Conservation (phyloP, 1,140 invertebrate genomes). For the Lethrus apterus region DNA sequence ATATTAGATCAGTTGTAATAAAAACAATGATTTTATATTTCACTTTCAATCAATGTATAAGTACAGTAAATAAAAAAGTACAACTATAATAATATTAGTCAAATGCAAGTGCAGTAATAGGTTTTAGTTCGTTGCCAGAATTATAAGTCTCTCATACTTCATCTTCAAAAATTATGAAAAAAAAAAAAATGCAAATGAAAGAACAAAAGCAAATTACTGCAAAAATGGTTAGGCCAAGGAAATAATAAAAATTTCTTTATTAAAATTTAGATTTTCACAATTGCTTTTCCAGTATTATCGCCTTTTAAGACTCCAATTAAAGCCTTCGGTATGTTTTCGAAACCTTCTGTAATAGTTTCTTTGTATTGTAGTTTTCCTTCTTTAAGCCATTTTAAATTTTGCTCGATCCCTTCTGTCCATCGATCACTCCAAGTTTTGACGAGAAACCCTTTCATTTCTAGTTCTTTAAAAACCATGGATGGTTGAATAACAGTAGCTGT, state of each 20-base stretch:
- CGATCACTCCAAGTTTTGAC: conserved; percentile 45
- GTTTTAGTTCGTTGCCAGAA: no score
- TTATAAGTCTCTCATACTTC: no score
- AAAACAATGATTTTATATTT: no score
- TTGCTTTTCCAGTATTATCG: conserved; percentile 55
- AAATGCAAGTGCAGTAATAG: no score
- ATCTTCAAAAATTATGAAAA: no score
- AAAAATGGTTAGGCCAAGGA: no score
- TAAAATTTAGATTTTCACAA: conserved; percentile 38
- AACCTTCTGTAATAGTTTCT: conserved; percentile 54
- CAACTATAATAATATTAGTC: no score
- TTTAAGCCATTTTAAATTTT: conserved; percentile 50
- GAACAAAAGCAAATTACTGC: not conserved
- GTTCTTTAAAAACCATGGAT: conserved; percentile 44
- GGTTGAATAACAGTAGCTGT: conserved; percentile 48
- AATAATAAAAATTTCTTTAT: not conserved
- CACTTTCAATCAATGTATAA: no score
- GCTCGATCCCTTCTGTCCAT: conserved; percentile 47
- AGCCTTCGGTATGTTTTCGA: conserved; percentile 55
- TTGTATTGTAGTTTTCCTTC: conserved; percentile 54
- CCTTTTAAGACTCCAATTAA: conserved; percentile 54
- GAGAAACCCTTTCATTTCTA: conserved; percentile 56
- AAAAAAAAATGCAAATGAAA: not conserved
- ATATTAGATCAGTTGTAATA: no score
- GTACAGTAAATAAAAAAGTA: no score